Evolutionary conservation across 2,888 invertebrate species (phyloP).

Genomic region (Palloptera scutellata): DNA sequence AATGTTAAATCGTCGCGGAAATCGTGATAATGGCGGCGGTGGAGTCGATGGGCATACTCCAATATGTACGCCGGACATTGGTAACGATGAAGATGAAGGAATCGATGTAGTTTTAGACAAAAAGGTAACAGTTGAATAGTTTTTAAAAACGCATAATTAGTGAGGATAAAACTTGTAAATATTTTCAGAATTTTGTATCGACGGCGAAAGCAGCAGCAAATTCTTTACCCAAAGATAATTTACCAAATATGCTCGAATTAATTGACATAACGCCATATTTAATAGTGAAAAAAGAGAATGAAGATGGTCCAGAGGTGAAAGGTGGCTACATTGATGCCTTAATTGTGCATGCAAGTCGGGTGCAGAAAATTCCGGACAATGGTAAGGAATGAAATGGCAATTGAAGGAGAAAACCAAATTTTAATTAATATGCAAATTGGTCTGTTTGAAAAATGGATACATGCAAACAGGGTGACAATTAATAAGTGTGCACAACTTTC

Average conservation of each 20-base stretch:
- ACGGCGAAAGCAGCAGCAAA: too few relatives aligned
- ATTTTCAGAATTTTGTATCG: too few relatives aligned
- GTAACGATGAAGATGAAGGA: conserved; percentile 14
- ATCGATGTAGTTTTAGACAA: too few relatives aligned
- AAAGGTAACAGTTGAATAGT: too few relatives aligned
- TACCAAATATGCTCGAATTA: conserved; percentile 75
- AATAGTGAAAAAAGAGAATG: conserved; percentile 79
- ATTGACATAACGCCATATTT: conserved; percentile 83
- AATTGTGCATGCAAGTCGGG: conserved; percentile 94
- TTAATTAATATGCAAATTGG: too few relatives aligned
- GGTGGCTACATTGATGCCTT: conserved; percentile 95
- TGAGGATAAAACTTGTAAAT: too few relatives aligned
- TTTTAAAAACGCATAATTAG: too few relatives aligned
- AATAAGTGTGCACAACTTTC: too few relatives aligned
- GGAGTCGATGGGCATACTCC: conserved; percentile 43
- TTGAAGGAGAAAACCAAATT: too few relatives aligned
- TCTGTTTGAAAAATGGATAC: too few relatives aligned
- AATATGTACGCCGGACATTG: conserved; percentile 15
- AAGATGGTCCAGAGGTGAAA: conserved; percentile 89
- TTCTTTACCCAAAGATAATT: conserved; percentile 44
- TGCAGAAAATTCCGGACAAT: conserved; percentile 73
- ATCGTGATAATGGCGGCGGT: conserved; percentile 17
- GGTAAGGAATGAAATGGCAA: conserved; percentile 44
- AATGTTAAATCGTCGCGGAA: too few relatives aligned
- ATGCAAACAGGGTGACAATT: too few relatives aligned